Base-by-base conservation (phyloP, 2,113 vertebrate genomes). In the Xyliphius kryptos region DNA sequence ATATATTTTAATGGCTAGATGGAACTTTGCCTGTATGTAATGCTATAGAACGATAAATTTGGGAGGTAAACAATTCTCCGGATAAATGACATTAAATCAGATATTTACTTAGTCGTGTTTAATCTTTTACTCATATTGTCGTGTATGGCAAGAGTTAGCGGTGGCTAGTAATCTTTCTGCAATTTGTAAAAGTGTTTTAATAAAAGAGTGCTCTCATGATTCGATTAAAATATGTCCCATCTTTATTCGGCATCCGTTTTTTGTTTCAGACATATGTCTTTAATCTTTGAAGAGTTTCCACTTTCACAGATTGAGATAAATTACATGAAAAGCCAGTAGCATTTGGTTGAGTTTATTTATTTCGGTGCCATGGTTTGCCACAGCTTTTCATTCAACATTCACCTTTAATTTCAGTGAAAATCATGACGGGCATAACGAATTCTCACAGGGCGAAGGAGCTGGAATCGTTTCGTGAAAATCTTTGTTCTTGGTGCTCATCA, bases 171-270 rank as follows among this genome's bases (percentile, higher is more conserved):
- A 36, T 17, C 19, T 16, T 55, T 64, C n/a, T 64, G 61, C 62
- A 47, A 22, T 64, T n/a, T 64, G 38, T 55, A 21, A 56, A 64
- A 47, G 22, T 55, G 21, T 16, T 55, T 64, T 55, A 46, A 64
- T 63, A 44, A 63, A 46, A n/a, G n/a, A n/a, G 32, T 63, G 48
- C 17, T 43, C 36, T 63, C 16, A 43, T 52, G 36, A 51, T 40
- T 51, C 16, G 36, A 16, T 40, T 14, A 5, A 62, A 37, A 22
- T 50, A 13, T 21, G 13, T 22, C 9, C 19, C 19, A 21, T n/a
- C n/a, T 47, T 58, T 59, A 26, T 32, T 59, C 6, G 32, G 41
- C 19, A 16, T n/a, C n/a, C n/a, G n/a, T n/a, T n/a, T n/a, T n/a
- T n/a, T n/a, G n/a, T n/a, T n/a, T n/a, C n/a, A n/a, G n/a, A n/a